Conservation (phyloP, 2,113 vertebrate genomes). For the Chauna torquata region DNA sequence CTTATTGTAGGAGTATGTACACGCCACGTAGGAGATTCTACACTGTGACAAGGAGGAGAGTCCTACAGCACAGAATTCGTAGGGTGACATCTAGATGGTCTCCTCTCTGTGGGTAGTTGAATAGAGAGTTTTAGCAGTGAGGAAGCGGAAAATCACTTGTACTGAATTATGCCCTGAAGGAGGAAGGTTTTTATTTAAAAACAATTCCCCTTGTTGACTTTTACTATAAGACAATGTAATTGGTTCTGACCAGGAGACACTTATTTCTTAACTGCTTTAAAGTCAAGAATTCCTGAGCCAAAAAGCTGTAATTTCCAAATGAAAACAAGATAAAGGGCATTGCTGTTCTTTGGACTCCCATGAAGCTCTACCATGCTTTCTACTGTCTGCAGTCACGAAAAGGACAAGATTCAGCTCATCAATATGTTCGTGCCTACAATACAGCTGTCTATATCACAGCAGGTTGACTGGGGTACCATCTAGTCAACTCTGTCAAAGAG, state of each 20-base stretch:
- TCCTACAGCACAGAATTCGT: neutral
- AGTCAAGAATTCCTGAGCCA: neutral
- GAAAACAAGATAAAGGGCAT: neutral
- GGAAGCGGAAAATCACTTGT: neutral
- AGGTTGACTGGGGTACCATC: neutral
- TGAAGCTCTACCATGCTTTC: fast-evolving
- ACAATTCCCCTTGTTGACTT: neutral
- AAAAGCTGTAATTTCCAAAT: neutral
- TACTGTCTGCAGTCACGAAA: neutral
- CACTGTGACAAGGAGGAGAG: neutral
- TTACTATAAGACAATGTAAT: neutral
- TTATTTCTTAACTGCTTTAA: neutral
- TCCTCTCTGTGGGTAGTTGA: neutral
- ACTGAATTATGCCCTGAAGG: neutral
- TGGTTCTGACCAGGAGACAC: neutral
- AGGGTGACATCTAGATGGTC: neutral
- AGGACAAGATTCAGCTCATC: neutral
- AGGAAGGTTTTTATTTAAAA: neutral
- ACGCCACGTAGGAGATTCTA: too few species aligned
- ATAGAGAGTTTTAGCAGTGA: neutral
- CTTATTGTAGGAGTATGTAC: neutral
- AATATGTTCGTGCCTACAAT: neutral
- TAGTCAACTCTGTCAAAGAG: neutral
- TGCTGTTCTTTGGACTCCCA: neutral
- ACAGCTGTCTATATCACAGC: neutral